Percentiles rank a stretch among this genome's conserved stretches.
Evolutionary conservation across 2,113 vertebrate species (phyloP).

Genomic region (Hippolais icterina): DNA sequence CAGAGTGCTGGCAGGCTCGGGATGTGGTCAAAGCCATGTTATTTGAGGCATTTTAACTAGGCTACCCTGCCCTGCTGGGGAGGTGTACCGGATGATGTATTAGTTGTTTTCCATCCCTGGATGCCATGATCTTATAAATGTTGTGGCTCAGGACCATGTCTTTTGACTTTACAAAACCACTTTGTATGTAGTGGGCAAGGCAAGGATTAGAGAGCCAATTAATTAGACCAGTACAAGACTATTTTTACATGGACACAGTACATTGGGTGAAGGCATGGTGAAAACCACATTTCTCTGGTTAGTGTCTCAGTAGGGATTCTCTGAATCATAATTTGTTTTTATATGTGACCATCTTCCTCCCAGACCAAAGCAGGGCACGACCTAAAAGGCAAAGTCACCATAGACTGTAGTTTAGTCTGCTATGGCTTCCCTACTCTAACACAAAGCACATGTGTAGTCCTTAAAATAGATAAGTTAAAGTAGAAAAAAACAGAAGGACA

Average conservation of each 20-base stretch:
- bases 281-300: conserved; percentile 37
- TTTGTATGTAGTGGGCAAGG: not conserved
- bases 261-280: not conserved
- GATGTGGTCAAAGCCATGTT: conserved; percentile 12
- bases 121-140: conserved; percentile 10
- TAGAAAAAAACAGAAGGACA: conserved; percentile 13
- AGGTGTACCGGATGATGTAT: not conserved
- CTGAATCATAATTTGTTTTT: conserved; percentile 57
- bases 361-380: not conserved
- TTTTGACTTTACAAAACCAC: conserved; percentile 45
- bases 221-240: conserved; percentile 6
- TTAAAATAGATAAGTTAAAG: conserved; percentile 57
- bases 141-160: conserved; percentile 24
- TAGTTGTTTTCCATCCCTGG: conserved; percentile 3
- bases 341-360: conserved; percentile 37
- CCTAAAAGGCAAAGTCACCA: conserved; percentile 8
- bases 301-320: conserved; percentile 19
- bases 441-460: conserved; percentile 53
- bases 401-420: conserved; percentile 25
- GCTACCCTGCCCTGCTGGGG: not conserved
- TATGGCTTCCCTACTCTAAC: conserved; percentile 16
- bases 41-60: conserved; percentile 32
- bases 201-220: conserved; percentile 4
- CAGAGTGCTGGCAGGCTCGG: not conserved
- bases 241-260: conserved; percentile 1